Evolutionary conservation across 2,888 invertebrate genomes (phyloP), one percentile per base, ranked within the genome.

Genomic region (Tanaodytes sp.): DNA sequence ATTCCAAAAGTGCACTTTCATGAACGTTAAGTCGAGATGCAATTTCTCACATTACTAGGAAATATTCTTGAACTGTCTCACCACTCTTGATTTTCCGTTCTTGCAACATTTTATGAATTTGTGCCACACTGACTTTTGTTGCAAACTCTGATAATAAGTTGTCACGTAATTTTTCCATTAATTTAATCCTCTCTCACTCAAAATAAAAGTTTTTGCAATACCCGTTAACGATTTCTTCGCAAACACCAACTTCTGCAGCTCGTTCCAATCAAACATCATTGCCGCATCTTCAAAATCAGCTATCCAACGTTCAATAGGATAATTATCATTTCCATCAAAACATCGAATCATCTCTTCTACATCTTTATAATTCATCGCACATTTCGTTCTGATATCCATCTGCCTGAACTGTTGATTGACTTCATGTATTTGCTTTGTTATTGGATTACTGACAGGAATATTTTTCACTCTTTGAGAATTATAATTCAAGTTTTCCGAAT

Each of bases 151-250:
- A 11, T 11, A 6, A 48, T n/a, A 14, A 1, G 12, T 11, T 42
- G 5, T 1, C 11, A 19, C 15, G 2, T 46, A 30, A 5, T 57
- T 46, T 18, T 31, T 31, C 58, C 58, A 58, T 1, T 46, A 19
- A 2, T 15, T 48, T 5, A 58, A 2, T 4, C 48, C 58, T 2
- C 20, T 11, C 16, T 58, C 48, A 31, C 48, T 39, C 15, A 23
- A 19, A 3, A 57, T 12, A 19, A 57, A 57, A 2, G 27, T 23
- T n/a, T 37, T 45, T 1, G 46, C 57, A 1, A 57, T 5, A 14
- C 57, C 57, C 18, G 8, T 46, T 12, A 57, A 27, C 1, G 48
- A 58, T 14, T 39, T 58, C 12, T 58, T 46, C 1, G 58, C 58
- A 40, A 58, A 58, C 8, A 58, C 18, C 1, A 58, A 19, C 18